Base-by-base conservation (phyloP, 53 echinoderm and acorn worm species). In the Antedon mediterranea region DNA sequence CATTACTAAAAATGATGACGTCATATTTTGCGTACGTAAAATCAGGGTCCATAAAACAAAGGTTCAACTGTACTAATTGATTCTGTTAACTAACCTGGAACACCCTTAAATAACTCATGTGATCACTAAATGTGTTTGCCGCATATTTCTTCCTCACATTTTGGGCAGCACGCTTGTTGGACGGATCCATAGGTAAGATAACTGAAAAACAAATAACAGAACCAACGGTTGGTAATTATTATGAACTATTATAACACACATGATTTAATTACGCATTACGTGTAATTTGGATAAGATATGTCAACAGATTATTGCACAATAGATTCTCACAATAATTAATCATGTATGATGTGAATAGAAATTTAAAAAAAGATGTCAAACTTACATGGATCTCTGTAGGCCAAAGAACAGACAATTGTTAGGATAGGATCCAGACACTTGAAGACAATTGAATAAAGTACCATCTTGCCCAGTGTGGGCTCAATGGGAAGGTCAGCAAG, bases 341-440 rank as follows among this genome's bases (percentile, higher is more conserved):
- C n/a, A n/a, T n/a, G n/a, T 44, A 15, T 44, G 15, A 26, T 15
- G 15, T 44, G 26, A 15, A 44, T 44, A 44, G 44, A 44, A 44
- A 44, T 44, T 18, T 26, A 74, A 14, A 74, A 29, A 74, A 80
- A 73, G 7, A 4, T 31, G 20, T 18, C 33, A 7, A 73, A 81
- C 97, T 89, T 80, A 95, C 97, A 95, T 85, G 97, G 97, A 42
- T 95, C 97, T 75, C 89, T 91, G 89, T 95, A 95, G 26, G 97
- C 97, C 72, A 95, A 79, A 28, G 90, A 91, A 80, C 97, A 95
- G 71, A 89, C 97, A 37, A 95, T 92, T n/a, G 97, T 95, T 0
- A 95, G 83, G 28, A 95, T 82, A 32, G 97, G 97, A 82, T 95
- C 97, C 76, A 95, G 88, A 81, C 97, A 95, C 82, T 95, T 95